Evolutionary conservation across 2,113 vertebrate species (phyloP), one percentile per base, ranked within the genome.

Genomic region (Oxygymnocypris stewartii): DNA sequence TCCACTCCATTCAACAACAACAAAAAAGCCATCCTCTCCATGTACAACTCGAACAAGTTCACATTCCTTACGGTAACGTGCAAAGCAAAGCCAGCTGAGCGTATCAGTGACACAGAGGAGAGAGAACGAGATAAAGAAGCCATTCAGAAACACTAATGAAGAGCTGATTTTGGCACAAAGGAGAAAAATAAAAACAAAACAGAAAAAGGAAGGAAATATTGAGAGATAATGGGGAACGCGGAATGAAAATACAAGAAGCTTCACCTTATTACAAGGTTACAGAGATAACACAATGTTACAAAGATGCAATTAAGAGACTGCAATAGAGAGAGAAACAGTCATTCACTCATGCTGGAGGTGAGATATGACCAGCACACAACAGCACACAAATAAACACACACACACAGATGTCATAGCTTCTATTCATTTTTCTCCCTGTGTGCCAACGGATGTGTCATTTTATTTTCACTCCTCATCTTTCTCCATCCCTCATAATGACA

Each of bases 1-100:
- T 82, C 71, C 40, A 65, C 28, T 75, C 49, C 78, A 74, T 76
- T 65, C 54, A 77, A 44, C 59, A 40, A 35, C 76, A 79, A 57
- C 54, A 71, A 8, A 71, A 84, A 40, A 6, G 2, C 20, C 49
- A 54, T 57, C 35, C 69, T 74, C 49, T 84, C 31, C 82, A n/a
- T 74, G 67, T 71, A 73, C 81, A 71, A 37, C 25, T 54, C 44
- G 16, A 74, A 74, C 12, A 83, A 49, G 44, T 71, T 83, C 63
- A 69, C 31, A 74, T 42, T 84, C 69, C 31, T 59, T n/a, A 51
- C 6, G 37, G 28, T 13, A 47, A 79, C n/a, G 25, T 37, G 35
- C 9, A 82, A n/a, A 54, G 49, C 25, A 85, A 47, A 85, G 2
- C 9, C 35, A 77, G 59, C 51, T 28, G 44, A 84, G 67, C 4